A percentile compares a stretch with the other conserved stretches of the same genome.
Conservation (phyloP, 2,888 invertebrate genomes). For the Campaea margaritaria region DNA sequence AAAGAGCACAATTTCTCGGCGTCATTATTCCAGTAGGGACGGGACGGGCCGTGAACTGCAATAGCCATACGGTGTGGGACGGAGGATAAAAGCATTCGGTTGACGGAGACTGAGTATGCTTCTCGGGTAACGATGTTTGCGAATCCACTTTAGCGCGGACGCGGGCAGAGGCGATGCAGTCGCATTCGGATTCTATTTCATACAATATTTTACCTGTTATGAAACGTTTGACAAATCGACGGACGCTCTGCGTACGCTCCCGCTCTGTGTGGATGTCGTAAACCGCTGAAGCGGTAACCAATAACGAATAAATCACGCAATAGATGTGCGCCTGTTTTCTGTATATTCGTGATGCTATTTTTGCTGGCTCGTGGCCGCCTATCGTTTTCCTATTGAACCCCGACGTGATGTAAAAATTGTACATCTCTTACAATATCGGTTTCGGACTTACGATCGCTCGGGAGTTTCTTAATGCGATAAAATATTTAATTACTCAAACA, state of each 20-base stretch:
- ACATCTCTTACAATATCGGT: slow-evolving; percentile 35
- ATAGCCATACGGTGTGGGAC: slow-evolving; percentile 43
- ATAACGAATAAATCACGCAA: slow-evolving; percentile 78
- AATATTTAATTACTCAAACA: slow-evolving; percentile 36
- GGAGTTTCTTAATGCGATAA: slow-evolving; percentile 36
- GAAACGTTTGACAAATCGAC: slow-evolving; percentile 58
- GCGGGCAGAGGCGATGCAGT: slow-evolving; percentile 42
- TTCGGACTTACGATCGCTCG: slow-evolving; percentile 30
- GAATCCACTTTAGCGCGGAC: slow-evolving; percentile 45
- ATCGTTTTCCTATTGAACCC: slow-evolving; percentile 71
- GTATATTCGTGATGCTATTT: slow-evolving; percentile 80
- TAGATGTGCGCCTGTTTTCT: slow-evolving; percentile 80
- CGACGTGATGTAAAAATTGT: slow-evolving; percentile 49
- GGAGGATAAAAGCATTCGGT: slow-evolving; percentile 49
- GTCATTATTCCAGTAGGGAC: slow-evolving; percentile 26
- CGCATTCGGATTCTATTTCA: slow-evolving; percentile 45
- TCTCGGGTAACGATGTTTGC: slow-evolving; percentile 59
- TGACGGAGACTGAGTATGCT: slow-evolving; percentile 50
- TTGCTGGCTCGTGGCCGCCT: slow-evolving; percentile 57
- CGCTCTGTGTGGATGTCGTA: slow-evolving; percentile 61
- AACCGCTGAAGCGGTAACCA: slow-evolving; percentile 70
- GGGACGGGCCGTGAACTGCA: slow-evolving; percentile 38
- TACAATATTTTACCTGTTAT: slow-evolving; percentile 47
- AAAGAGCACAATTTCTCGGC: slow-evolving; percentile 20
- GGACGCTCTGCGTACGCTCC: slow-evolving; percentile 46